Conservation (phyloP, 2,888 invertebrate species). For the Poecilobothrus nobilitatus region DNA sequence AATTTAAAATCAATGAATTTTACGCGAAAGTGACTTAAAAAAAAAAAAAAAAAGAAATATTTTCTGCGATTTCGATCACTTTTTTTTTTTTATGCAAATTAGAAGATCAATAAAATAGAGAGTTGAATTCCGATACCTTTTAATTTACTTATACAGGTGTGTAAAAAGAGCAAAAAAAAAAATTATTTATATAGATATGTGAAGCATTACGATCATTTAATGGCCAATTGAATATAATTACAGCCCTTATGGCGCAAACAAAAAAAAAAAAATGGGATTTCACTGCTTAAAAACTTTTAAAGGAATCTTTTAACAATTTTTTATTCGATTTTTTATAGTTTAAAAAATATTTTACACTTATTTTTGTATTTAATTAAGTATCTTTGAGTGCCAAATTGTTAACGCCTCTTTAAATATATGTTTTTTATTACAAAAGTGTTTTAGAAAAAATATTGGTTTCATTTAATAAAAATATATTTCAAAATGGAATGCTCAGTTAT, state of each 20-base stretch:
- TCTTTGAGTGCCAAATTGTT: neutral
- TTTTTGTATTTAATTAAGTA: neutral
- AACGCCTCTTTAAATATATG: neutral
- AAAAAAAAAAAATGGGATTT: neutral
- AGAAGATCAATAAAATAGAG: neutral
- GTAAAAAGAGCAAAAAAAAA: neutral
- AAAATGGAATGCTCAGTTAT: too few species aligned
- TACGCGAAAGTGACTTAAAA: neutral
- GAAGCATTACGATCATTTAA: neutral
- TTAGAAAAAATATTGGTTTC: too few species aligned
- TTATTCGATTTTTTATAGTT: too few species aligned
- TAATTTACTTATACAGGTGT: neutral
- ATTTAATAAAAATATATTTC: too few species aligned
- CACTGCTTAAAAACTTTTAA: too few species aligned
- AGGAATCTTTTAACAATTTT: too few species aligned
- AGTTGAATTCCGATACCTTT: too few species aligned
- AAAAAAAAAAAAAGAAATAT: too few species aligned
- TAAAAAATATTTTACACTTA: neutral
- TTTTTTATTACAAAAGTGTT: too few species aligned
- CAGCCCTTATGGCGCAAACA: neutral
- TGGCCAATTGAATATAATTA: slow-evolving; percentile 3
- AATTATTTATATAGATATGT: neutral
- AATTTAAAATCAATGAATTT: slow-evolving; percentile 6
- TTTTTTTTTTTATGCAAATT: neutral
- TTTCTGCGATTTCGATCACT: neutral